Percentiles rank a stretch among this genome's conserved stretches.
Conservation (phyloP, 2,797 vertebrate genomes). For the Salarias fasciatus region DNA sequence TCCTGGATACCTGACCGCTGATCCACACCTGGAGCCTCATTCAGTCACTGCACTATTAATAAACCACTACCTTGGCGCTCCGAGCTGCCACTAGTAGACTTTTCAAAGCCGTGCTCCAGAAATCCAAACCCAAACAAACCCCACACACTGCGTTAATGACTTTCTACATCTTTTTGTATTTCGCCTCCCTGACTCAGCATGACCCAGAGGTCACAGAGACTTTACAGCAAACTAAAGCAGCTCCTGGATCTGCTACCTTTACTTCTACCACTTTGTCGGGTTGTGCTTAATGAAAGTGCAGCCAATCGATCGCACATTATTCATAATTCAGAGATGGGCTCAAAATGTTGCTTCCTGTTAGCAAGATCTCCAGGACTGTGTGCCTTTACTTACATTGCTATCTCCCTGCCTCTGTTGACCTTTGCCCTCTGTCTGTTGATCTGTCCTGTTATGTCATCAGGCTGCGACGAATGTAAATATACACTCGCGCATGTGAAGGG, state of each 20-base stretch:
- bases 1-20: constrained; percentile 33
- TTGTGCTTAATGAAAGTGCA: constrained; percentile 38
- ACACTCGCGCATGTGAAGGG: constrained; percentile 12
- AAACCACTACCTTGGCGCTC: constrained; percentile 32
- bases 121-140: constrained; percentile 59
- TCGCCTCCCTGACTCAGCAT: constrained; percentile 35
- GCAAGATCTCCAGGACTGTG: constrained; percentile 34
- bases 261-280: neutral
- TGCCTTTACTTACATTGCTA: constrained; percentile 20
- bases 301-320: constrained; percentile 51
- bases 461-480: constrained; percentile 37
- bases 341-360: constrained; percentile 49
- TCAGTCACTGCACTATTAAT: constrained; percentile 42
- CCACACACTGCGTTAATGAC: constrained; percentile 49
- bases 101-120: constrained; percentile 10
- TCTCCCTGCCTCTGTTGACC: constrained; percentile 18
- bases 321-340: constrained; percentile 67
- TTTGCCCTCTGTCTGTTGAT: constrained; percentile 17
- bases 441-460: constrained; percentile 47
- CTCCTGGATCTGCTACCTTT: constrained; percentile 42
- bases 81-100: constrained; percentile 26
- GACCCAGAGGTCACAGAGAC: constrained; percentile 51
- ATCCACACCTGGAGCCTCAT: constrained; percentile 32
- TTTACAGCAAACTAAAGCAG: constrained; percentile 57
- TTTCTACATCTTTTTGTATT: constrained; percentile 31